A percentile compares a stretch with the other conserved stretches of the same genome.
Conservation (phyloP, 2,113 vertebrate genomes). For the Hepsetus odoe region DNA sequence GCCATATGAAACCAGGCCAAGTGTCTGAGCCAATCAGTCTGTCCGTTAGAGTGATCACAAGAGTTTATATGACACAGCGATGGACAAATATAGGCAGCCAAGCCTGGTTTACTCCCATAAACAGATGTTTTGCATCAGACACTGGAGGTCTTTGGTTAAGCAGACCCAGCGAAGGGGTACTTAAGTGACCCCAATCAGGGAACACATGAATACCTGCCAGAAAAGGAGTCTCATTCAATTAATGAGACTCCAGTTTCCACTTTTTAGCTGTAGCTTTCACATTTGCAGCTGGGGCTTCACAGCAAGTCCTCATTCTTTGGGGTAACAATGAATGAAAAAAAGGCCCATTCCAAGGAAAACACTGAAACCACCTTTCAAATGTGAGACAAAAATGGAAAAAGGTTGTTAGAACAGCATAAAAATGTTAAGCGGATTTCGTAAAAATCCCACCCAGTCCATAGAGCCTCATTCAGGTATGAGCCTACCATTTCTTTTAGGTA, state of each 20-base stretch:
- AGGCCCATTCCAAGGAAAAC: conserved; percentile 41
- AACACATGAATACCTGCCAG: conserved; percentile 46
- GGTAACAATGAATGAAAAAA: conserved; percentile 49
- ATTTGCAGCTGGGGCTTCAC: conserved; percentile 27
- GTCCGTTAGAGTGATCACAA: conserved; percentile 39
- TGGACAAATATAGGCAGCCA: conserved; percentile 46
- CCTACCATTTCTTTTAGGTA: conserved; percentile 44
- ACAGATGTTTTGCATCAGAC: conserved; percentile 58
- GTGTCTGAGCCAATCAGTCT: conserved; percentile 38
- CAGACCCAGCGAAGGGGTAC: conserved; percentile 31
- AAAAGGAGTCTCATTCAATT: conserved; percentile 47
- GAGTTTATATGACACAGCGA: conserved; percentile 51
- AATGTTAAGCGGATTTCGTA: conserved; percentile 43
- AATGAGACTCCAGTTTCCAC: conserved; percentile 40
- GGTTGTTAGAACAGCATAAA: conserved; percentile 36
- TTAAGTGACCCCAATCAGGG: conserved; percentile 55
- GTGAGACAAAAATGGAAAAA: conserved; percentile 42
- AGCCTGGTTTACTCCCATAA: conserved; percentile 51
- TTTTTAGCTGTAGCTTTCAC: conserved; percentile 19
- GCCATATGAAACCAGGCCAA: conserved; percentile 24
- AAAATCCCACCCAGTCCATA: conserved; percentile 55
- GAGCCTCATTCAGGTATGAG: conserved; percentile 46
- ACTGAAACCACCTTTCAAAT: conserved; percentile 58
- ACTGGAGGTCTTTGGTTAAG: conserved; percentile 36
- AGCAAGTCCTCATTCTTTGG: conserved; percentile 22